Conservation (phyloP, 2,113 vertebrate genomes). For the Pholis gunnellus region DNA sequence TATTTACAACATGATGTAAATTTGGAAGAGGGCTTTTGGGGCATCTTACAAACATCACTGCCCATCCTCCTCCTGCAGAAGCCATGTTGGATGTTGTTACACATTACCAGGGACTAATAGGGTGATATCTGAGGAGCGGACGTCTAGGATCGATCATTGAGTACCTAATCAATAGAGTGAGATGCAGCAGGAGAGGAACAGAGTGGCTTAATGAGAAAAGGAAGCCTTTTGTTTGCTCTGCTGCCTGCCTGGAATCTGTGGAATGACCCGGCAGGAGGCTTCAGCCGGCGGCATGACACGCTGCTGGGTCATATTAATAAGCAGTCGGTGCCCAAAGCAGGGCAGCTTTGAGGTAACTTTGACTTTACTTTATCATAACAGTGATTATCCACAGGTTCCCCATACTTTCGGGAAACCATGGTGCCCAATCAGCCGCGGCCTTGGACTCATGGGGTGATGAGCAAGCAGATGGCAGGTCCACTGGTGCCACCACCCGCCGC, state of each 20-base stretch:
- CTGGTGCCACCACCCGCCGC: slow-evolving; percentile 69
- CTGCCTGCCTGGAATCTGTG: slow-evolving; percentile 50
- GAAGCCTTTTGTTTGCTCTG: slow-evolving; percentile 32
- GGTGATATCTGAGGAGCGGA: background rate
- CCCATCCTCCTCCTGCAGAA: background rate
- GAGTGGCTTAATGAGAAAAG: background rate
- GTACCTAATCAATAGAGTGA: slow-evolving; percentile 26
- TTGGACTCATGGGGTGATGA: slow-evolving; percentile 50
- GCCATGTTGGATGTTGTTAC: slow-evolving; percentile 6
- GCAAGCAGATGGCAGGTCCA: slow-evolving; percentile 76
- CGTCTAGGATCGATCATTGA: background rate
- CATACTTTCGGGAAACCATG: slow-evolving; percentile 58
- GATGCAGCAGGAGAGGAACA: background rate
- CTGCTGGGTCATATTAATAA: slow-evolving; percentile 28
- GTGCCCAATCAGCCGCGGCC: slow-evolving; percentile 37
- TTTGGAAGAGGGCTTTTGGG: background rate
- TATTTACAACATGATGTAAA: slow-evolving; percentile 12
- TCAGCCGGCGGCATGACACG: background rate
- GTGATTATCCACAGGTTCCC: slow-evolving; percentile 45
- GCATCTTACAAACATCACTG: background rate
- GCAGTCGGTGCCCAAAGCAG: background rate
- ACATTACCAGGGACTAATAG: background rate
- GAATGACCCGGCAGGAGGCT: slow-evolving; percentile 31
- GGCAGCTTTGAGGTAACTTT: background rate
- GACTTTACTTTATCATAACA: slow-evolving; percentile 27